These are phyloP conservation scores for Chlorops oryzae DNA, from an alignment of 1,140 invertebrate genomes.

Conservation along the genomic window DNA sequence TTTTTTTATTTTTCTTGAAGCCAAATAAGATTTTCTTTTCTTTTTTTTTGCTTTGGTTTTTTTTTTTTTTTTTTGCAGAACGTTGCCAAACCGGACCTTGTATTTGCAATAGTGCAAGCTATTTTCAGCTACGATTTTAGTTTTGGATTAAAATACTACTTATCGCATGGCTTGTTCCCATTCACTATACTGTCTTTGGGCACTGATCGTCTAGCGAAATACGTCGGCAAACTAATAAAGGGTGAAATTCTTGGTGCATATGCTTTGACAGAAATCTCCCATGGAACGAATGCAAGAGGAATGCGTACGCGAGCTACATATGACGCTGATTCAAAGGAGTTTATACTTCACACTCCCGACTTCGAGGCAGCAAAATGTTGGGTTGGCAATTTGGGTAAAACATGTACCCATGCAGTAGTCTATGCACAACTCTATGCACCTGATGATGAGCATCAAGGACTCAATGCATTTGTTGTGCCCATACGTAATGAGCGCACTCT, in stretches of 20 bases:
- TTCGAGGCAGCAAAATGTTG: slow-evolving; percentile 85
- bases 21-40: slow-evolving; percentile 28
- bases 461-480: slow-evolving; percentile 76
- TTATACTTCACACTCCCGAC: slow-evolving; percentile 74
- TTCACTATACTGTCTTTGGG: slow-evolving; percentile 54
- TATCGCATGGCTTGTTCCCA: slow-evolving; percentile 56
- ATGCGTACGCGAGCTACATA: slow-evolving; percentile 79
- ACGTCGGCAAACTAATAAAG: slow-evolving; percentile 55
- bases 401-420: slow-evolving; percentile 75
- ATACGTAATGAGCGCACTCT: slow-evolving; percentile 68
- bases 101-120: slow-evolving; percentile 51
- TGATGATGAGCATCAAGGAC: slow-evolving; percentile 67
- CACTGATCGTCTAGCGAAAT: slow-evolving; percentile 55
- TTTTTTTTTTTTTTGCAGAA: slow-evolving; percentile 50
- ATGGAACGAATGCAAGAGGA: slow-evolving; percentile 78
- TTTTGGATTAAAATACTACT: slow-evolving; percentile 57
- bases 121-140: slow-evolving; percentile 67
- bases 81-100: slow-evolving; percentile 44
- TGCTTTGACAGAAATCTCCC: slow-evolving; percentile 78
- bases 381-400: slow-evolving; percentile 62
- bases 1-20: background rate
- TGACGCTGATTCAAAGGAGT: slow-evolving; percentile 65
- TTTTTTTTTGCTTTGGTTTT: too few relatives aligned
- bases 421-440: slow-evolving; percentile 79
- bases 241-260: slow-evolving; percentile 68